These are phyloP conservation scores for Okapia johnstoni DNA, from an alignment of 2,113 vertebrate genomes.

Conservation along the genomic window DNA sequence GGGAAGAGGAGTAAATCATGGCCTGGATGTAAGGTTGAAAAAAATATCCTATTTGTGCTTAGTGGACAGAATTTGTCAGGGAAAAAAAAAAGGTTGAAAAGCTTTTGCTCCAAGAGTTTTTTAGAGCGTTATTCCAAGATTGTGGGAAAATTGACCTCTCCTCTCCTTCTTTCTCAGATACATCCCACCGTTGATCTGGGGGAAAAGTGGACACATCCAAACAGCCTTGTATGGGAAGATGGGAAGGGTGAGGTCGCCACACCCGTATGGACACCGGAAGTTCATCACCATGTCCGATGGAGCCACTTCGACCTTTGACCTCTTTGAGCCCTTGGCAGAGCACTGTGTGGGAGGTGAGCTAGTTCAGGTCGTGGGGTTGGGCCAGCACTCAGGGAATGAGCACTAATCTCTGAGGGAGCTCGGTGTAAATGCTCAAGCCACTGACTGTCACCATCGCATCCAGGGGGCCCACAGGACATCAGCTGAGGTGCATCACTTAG, in stretches of 20 bases:
- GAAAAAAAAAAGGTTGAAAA: background rate
- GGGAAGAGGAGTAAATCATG: background rate
- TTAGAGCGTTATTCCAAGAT: background rate
- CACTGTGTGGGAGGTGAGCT: constrained; percentile 93
- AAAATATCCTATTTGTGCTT: background rate
- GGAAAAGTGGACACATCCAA: constrained; percentile 97
- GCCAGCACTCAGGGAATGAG: background rate
- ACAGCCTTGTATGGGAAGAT: constrained; percentile 98
- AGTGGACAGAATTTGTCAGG: background rate
- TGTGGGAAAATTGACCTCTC: background rate
- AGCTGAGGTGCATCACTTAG: background rate
- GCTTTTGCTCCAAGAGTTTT: background rate
- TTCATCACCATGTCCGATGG: constrained; percentile 96
- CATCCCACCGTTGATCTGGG: constrained; percentile 96
- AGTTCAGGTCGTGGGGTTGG: background rate
- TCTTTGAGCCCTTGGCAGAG: constrained; percentile 93
- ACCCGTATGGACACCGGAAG: constrained; percentile 92
- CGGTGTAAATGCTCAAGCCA: fast-evolving
- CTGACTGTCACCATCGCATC: fast-evolving
- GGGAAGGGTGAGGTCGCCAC: constrained; percentile 93
- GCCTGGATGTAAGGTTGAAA: background rate
- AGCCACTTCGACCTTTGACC: constrained; percentile 96
- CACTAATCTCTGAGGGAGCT: background rate
- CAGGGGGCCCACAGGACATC: background rate
- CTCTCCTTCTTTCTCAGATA: constrained; percentile 85